Evolutionary conservation across 2,888 invertebrate species (phyloP).

Genomic region (Pachliopta kotzebuea): DNA sequence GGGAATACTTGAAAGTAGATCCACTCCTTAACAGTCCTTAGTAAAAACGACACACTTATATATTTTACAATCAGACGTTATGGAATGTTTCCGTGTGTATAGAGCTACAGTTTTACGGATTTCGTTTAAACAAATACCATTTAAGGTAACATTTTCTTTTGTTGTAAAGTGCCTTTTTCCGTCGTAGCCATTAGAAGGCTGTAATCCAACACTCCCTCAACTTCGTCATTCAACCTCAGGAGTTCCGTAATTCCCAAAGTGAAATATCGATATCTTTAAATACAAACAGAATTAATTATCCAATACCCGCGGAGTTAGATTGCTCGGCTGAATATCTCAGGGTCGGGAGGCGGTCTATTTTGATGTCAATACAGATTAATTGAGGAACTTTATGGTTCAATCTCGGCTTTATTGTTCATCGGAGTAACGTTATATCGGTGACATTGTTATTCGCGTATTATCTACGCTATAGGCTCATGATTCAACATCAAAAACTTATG

Average conservation of each 20-base stretch:
- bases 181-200: neutral
- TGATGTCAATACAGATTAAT: constrained; percentile 26
- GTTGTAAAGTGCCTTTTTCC: neutral
- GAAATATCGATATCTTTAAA: constrained; percentile 18
- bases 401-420: constrained; percentile 25
- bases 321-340: constrained; percentile 11
- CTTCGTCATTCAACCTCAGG: neutral
- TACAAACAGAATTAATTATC: constrained; percentile 24
- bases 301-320: constrained; percentile 14
- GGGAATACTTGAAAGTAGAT: too few relatives aligned
- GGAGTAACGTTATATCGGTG: neutral
- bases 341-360: constrained; percentile 20
- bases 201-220: neutral
- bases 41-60: too few relatives aligned
- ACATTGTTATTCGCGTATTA: neutral
- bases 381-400: constrained; percentile 26
- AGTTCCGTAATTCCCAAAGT: constrained; percentile 8
- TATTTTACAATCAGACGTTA: too few relatives aligned
- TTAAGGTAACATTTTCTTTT: neutral
- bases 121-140: neutral
- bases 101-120: too few relatives aligned
- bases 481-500: too few relatives aligned
- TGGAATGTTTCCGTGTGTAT: too few relatives aligned
- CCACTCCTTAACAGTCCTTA: too few relatives aligned
- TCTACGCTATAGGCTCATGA: too few relatives aligned